Evolutionary conservation across 2,113 vertebrate species (phyloP).

Genomic region (Martes martes): DNA sequence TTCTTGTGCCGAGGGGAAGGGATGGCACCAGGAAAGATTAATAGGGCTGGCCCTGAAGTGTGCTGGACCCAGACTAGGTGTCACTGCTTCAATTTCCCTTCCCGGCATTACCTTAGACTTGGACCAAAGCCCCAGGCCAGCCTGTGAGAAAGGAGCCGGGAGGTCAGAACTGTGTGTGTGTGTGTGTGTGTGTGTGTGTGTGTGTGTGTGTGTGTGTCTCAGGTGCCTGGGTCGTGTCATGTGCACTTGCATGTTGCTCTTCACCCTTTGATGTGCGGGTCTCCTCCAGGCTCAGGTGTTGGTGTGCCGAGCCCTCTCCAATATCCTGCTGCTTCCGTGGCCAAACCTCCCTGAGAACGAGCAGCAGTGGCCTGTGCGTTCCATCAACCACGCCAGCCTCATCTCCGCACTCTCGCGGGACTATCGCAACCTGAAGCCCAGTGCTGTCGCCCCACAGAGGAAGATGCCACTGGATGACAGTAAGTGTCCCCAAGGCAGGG

Average conservation of each 20-base stretch:
- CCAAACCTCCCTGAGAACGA: constrained; percentile 93
- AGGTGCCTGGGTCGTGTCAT: too few species aligned
- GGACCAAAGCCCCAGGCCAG: background rate
- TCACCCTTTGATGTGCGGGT: background rate
- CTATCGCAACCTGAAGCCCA: constrained; percentile 90
- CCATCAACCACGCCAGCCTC: constrained; percentile 91
- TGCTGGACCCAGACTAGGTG: background rate
- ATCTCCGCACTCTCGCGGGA: constrained; percentile 91
- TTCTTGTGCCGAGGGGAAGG: background rate
- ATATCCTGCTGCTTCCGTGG: constrained; percentile 95
- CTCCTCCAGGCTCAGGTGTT: constrained; percentile 91
- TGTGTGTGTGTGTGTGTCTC: too few species aligned
- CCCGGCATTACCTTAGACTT: background rate
- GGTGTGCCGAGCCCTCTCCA: constrained; percentile 94
- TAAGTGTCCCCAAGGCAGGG: constrained; percentile 78
- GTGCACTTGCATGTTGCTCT: too few species aligned
- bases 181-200: too few species aligned
- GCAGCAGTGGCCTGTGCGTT: constrained; percentile 96
- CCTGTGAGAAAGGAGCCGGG: background rate
- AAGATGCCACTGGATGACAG: constrained; percentile 89
- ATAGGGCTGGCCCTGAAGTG: background rate
- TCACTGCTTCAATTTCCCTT: background rate
- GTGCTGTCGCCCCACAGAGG: constrained; percentile 83
- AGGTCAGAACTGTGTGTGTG: background rate
- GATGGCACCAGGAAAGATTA: background rate